Conservation (phyloP, 2,113 vertebrate species). For the Amia ocellicauda region DNA sequence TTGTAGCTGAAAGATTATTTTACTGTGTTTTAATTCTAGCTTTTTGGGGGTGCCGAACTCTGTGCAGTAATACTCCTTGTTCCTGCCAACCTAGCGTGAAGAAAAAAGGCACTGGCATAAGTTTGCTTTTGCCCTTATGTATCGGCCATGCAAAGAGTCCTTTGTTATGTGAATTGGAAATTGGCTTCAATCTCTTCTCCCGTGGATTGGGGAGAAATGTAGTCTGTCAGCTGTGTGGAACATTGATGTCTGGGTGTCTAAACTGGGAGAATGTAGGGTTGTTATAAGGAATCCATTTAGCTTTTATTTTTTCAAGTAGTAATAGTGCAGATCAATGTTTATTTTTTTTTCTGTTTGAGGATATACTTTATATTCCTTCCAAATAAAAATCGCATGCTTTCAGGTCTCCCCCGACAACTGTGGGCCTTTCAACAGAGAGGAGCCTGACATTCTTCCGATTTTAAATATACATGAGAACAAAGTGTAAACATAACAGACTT, state of each 20-base stretch:
- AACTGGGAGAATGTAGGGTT: constrained; percentile 48
- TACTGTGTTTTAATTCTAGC: background rate
- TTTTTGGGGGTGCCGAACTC: background rate
- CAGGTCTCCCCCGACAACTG: constrained; percentile 35
- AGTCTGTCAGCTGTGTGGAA: constrained; percentile 34
- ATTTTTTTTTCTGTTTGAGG: constrained; percentile 44
- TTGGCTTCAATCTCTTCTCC: constrained; percentile 24
- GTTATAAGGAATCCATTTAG: constrained; percentile 51
- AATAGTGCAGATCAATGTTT: constrained; percentile 41
- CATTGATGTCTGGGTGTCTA: constrained; percentile 43
- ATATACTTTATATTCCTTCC: constrained; percentile 47
- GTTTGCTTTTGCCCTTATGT: constrained; percentile 5
- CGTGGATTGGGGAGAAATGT: constrained; percentile 23
- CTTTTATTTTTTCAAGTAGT: constrained; percentile 52
- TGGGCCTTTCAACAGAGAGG: constrained; percentile 29
- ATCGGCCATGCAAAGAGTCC: constrained; percentile 30
- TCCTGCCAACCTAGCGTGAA: background rate
- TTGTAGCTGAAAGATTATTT: background rate
- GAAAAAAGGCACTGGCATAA: background rate
- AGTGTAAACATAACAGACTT: background rate
- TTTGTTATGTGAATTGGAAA: constrained; percentile 36
- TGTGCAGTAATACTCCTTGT: background rate
- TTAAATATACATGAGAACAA: constrained; percentile 26
- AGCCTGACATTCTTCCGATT: constrained; percentile 19
- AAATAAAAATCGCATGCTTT: constrained; percentile 42